Evolutionary conservation across 2,888 invertebrate genomes (phyloP).

Genomic region (Leptopterna dolabrata): DNA sequence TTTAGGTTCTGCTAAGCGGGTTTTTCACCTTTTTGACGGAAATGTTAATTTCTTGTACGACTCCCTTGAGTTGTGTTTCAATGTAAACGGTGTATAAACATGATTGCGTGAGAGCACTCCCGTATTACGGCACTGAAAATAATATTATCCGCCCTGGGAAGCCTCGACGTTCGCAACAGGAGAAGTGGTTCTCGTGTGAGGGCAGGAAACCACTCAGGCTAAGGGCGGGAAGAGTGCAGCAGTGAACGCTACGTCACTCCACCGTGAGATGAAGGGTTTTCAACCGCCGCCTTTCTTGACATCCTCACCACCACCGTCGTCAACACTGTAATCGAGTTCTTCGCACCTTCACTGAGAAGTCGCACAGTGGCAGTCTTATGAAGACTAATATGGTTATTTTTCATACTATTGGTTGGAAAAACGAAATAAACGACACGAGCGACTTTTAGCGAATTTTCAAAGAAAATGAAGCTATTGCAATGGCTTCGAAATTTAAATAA

Average conservation of each 20-base stretch:
- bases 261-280: background rate
- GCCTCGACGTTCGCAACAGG: background rate
- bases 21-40: no score
- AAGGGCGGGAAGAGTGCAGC: background rate
- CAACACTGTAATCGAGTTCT: background rate
- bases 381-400: no score
- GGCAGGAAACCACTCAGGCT: background rate
- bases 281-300: background rate
- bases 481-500: no score
- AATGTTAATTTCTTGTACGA: no score
- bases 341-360: background rate
- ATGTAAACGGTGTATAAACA: background rate
- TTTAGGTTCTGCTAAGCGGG: no score
- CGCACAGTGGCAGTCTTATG: no score
- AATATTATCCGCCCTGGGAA: background rate
- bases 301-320: background rate
- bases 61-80: no score
- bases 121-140: background rate
- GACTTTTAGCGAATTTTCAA: no score
- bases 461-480: no score
- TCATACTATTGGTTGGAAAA: no score
- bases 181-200: background rate
- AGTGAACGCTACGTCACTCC: background rate
- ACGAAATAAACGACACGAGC: no score
- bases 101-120: background rate